phyloP scores from a whole-genome alignment of 2,888 invertebrate genomes.

The Synergus umbraculus region DNA sequence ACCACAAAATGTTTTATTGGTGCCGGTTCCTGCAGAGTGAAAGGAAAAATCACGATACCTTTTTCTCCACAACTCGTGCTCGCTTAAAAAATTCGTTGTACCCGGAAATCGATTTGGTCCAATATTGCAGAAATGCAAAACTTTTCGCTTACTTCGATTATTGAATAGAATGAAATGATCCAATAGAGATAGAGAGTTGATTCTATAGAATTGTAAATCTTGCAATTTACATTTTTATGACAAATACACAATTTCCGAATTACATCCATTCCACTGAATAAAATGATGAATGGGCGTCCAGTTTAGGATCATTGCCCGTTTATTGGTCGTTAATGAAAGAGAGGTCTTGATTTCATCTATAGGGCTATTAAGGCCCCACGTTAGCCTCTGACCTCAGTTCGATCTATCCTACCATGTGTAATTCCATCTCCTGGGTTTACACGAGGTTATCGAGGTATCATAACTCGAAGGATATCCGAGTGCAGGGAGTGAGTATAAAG shows the following conservation, averaged over 20 bases:
- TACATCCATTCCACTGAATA: not conserved
- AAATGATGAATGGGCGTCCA: not conserved
- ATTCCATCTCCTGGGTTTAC: not conserved
- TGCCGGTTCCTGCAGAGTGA: not conserved
- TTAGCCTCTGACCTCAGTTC: not conserved
- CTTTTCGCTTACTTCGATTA: not conserved
- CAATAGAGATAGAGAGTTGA: not conserved
- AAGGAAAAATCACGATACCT: not conserved
- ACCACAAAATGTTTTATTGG: conserved; percentile 8
- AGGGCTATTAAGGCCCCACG: not conserved
- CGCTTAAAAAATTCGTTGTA: not conserved
- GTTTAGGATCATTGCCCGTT: not conserved
- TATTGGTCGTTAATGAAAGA: not conserved
- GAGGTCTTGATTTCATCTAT: not conserved
- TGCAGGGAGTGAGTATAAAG: conserved; percentile 39
- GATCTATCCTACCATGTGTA: not conserved
- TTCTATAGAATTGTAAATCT: too few species aligned
- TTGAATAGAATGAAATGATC: not conserved
- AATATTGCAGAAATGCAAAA: not conserved
- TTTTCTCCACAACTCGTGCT: not conserved
- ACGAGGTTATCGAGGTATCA: conserved; percentile 17
- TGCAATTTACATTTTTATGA: too few species aligned
- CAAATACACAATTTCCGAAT: not conserved
- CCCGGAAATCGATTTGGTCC: not conserved
- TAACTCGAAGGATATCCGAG: conserved; percentile 34